phyloP scores from a whole-genome alignment of 2,888 invertebrate species.

The Sclerodermus sp. region DNA sequence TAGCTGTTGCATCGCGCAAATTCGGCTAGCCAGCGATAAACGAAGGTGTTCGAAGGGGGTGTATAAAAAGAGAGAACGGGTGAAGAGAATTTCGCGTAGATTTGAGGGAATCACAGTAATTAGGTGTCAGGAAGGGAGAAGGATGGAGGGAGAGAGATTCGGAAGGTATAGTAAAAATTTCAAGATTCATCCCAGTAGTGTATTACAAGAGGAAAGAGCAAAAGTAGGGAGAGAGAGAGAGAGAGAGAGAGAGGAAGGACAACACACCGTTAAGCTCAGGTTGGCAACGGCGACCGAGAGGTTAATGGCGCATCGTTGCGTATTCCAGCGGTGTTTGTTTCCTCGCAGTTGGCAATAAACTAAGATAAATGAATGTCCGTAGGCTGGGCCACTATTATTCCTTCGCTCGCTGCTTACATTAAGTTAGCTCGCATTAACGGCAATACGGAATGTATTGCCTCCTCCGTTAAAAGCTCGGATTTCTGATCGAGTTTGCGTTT shows the following conservation, averaged over 20 bases:
- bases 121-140: no score
- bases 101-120: no score
- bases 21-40: no score
- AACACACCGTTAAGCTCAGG: slow-evolving; percentile 42
- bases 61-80: no score
- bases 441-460: slow-evolving; percentile 36
- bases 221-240: slow-evolving; percentile 1
- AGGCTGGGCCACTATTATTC: slow-evolving; percentile 48
- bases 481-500: slow-evolving; percentile 32
- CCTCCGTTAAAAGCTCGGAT: slow-evolving; percentile 32
- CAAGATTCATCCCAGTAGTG: no score
- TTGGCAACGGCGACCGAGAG: slow-evolving; percentile 38
- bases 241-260: slow-evolving; percentile 19
- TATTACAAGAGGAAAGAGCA: slow-evolving; percentile 2
- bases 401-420: slow-evolving; percentile 51
- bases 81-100: no score
- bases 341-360: slow-evolving; percentile 53
- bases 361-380: slow-evolving; percentile 53
- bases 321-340: slow-evolving; percentile 53
- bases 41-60: no score
- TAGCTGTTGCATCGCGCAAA: no score
- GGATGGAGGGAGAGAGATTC: no score
- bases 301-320: slow-evolving; percentile 53
- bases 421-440: slow-evolving; percentile 42
- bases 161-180: no score